Conservation (phyloP, 2,113 vertebrate species). For the Asarcornis scutulata region DNA sequence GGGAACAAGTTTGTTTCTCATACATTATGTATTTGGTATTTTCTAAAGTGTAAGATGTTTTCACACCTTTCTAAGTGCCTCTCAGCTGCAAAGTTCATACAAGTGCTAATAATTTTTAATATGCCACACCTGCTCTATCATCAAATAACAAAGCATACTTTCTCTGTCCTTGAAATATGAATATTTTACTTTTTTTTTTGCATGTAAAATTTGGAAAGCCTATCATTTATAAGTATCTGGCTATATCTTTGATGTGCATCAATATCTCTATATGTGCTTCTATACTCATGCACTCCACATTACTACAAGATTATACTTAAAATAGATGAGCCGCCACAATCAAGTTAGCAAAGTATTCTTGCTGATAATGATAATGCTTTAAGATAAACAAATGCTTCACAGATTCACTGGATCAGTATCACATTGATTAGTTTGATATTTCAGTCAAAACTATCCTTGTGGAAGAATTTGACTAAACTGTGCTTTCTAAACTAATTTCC, state of each 20-base stretch:
- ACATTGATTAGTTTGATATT: conserved; percentile 12
- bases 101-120: conserved; percentile 50
- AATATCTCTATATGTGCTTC: neutral
- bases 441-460: neutral
- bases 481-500: neutral
- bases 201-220: neutral
- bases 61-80: conserved; percentile 33
- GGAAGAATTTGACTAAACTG: neutral
- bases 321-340: neutral
- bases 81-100: conserved; percentile 15
- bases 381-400: neutral
- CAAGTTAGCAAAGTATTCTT: neutral
- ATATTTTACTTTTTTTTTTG: neutral
- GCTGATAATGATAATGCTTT: neutral
- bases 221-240: neutral
- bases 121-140: conserved; percentile 14
- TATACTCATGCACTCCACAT: neutral
- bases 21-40: conserved; percentile 37
- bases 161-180: conserved; percentile 21
- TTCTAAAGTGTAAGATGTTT: conserved; percentile 9
- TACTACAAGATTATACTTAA: neutral
- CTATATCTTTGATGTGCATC: neutral
- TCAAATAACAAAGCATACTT: conserved; percentile 5
- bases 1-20: neutral
- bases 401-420: neutral